Percentiles rank a stretch among this genome's conserved stretches.
phyloP scores from a whole-genome alignment of 2,888 invertebrate genomes.

The Camponotus fellah region DNA sequence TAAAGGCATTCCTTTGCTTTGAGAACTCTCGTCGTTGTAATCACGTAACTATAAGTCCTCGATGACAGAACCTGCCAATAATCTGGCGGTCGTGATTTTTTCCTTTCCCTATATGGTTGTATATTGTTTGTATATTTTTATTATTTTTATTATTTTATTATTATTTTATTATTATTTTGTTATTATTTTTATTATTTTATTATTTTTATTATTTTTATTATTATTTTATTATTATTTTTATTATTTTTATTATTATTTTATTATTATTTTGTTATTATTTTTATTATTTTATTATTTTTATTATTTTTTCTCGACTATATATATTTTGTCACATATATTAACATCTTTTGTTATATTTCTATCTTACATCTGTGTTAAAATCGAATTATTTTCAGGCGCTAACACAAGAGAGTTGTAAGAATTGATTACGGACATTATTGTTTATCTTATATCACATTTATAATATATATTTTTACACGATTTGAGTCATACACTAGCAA shows the following conservation, averaged over 20 bases:
- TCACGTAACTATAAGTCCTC: slow-evolving; percentile 85
- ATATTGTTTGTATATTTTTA: neutral
- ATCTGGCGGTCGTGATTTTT: slow-evolving; percentile 85
- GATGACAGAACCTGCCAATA: slow-evolving; percentile 86
- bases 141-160: neutral
- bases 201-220: neutral
- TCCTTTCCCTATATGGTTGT: slow-evolving; percentile 4
- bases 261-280: no score
- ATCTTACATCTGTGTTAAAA: neutral
- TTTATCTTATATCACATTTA: neutral
- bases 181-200: no score
- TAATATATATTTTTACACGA: neutral
- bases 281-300: neutral
- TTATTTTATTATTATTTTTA: neutral
- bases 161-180: no score
- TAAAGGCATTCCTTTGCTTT: slow-evolving; percentile 85
- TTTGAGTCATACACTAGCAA: neutral
- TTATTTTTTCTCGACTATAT: neutral
- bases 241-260: no score
- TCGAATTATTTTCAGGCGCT: neutral
- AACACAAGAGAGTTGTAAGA: neutral
- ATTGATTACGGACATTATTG: neutral
- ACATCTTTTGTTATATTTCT: neutral
- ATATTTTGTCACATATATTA: neutral
- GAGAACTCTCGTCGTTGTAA: slow-evolving; percentile 80